These are phyloP conservation scores for Mormyrops attenuatus DNA, from an alignment of 2,797 vertebrate genomes.

Conservation along the genomic window DNA sequence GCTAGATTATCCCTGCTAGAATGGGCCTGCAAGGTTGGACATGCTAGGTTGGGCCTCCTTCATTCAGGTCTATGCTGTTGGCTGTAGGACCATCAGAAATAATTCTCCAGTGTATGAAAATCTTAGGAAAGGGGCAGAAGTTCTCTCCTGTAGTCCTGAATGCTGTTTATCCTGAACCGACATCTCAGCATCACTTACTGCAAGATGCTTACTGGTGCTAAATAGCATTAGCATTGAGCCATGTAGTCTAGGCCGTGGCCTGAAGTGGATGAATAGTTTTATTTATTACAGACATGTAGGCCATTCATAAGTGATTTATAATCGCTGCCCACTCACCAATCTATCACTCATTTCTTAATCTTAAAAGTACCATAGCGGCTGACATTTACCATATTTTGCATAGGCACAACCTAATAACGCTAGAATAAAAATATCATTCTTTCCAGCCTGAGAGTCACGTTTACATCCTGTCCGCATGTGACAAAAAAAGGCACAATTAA, in stretches of 20 bases:
- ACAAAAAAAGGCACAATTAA: not conserved
- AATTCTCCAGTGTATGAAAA: not conserved
- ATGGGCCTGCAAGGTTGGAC: not conserved
- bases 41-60: not conserved
- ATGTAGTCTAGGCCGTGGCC: not conserved
- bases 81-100: not conserved
- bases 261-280: not conserved
- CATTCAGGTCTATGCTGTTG: not conserved
- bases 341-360: not conserved
- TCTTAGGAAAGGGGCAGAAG: not conserved
- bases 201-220: not conserved
- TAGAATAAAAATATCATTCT: not conserved
- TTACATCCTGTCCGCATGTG: not conserved
- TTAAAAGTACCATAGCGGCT: not conserved
- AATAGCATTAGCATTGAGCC: not conserved
- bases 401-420: not conserved
- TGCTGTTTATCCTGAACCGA: not conserved
- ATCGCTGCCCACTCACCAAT: not conserved
- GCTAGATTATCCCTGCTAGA: not conserved
- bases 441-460: not conserved
- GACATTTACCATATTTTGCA: not conserved
- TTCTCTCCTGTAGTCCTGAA: not conserved
- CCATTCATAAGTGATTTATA: not conserved
- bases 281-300: not conserved
- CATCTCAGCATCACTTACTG: not conserved